phyloP scores from a whole-genome alignment of 1,140 invertebrate species.

The Drosophila littoralis region DNA sequence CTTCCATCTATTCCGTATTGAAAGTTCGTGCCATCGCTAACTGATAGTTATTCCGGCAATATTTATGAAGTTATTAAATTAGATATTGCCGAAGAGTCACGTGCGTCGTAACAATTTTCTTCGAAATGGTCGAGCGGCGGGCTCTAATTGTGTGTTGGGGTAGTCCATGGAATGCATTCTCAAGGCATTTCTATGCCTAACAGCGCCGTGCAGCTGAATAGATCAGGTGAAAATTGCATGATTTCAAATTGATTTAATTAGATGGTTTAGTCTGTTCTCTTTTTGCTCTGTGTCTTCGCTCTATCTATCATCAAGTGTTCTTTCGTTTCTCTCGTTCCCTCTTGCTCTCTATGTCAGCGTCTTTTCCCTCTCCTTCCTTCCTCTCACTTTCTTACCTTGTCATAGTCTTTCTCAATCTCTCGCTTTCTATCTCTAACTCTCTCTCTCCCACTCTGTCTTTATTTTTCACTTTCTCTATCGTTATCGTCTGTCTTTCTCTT shows the following conservation, averaged over 20 bases:
- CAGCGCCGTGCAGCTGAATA: constrained; percentile 8
- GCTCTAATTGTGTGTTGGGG: constrained; percentile 44
- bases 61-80: constrained; percentile 68
- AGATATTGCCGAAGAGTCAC: constrained; percentile 39
- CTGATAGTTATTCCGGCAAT: constrained; percentile 4
- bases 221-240: neutral
- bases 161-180: constrained; percentile 35
- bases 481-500: too few relatives aligned
- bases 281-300: neutral
- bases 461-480: too few relatives aligned
- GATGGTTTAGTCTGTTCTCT: neutral
- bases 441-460: too few relatives aligned
- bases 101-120: constrained; percentile 23
- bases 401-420: too few relatives aligned
- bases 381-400: too few relatives aligned
- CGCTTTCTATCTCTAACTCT: too few relatives aligned
- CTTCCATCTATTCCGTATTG: constrained; percentile 52
- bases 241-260: neutral
- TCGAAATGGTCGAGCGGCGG: constrained; percentile 21
- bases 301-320: too few relatives aligned
- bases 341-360: too few relatives aligned
- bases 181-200: neutral
- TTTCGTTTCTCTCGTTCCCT: too few relatives aligned
- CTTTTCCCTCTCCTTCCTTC: too few relatives aligned
- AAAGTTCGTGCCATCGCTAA: constrained; percentile 48